Conservation (phyloP, 2,888 invertebrate genomes). For the Eupithecia subfuscata region DNA sequence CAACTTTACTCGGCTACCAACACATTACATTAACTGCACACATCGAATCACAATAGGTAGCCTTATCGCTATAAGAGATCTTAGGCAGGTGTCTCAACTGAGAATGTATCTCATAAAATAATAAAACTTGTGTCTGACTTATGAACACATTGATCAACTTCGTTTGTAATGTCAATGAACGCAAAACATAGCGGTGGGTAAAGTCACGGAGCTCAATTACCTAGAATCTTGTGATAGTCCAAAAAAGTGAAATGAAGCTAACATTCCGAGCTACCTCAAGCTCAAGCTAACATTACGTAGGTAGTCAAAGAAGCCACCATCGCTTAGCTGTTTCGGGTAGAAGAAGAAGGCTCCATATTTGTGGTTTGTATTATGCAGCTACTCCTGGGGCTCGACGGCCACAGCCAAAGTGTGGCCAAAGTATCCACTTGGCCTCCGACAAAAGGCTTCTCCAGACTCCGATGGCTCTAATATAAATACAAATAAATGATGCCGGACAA, state of each 20-base stretch:
- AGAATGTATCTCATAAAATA: conserved; percentile 12
- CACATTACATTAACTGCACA: neutral
- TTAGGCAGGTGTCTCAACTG: conserved; percentile 15
- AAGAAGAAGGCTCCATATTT: too few species aligned
- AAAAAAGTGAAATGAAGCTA: neutral
- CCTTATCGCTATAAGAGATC: conserved; percentile 17
- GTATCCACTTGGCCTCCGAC: too few species aligned
- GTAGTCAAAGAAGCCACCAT: neutral
- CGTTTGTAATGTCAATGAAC: neutral
- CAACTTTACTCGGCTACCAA: neutral
- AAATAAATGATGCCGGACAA: too few species aligned
- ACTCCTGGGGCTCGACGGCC: too few species aligned
- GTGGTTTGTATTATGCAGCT: too few species aligned
- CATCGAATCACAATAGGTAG: conserved; percentile 13
- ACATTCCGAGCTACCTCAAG: too few species aligned
- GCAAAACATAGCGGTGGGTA: neutral
- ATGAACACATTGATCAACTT: neutral
- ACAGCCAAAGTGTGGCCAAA: too few species aligned
- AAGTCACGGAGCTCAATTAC: neutral
- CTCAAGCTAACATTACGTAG: neutral
- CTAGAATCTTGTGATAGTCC: neutral
- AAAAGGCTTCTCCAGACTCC: too few species aligned
- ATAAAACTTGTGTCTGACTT: neutral
- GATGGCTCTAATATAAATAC: too few species aligned
- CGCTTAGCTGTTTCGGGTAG: neutral